Evolutionary conservation across 2,888 invertebrate genomes (phyloP).

Genomic region (Tillus elongatus): DNA sequence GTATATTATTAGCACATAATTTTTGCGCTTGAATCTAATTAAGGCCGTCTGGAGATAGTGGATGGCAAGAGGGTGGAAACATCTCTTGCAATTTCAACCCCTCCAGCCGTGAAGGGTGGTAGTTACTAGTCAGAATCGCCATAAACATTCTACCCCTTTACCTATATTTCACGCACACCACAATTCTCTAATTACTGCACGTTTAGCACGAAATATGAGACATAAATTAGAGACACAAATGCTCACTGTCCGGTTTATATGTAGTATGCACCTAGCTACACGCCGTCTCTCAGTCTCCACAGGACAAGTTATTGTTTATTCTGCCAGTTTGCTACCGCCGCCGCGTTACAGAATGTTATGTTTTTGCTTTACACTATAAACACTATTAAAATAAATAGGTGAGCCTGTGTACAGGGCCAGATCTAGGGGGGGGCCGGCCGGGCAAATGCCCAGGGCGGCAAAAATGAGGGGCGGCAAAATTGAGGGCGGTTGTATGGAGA

Average conservation of each 20-base stretch:
- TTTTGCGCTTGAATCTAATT: slow-evolving; percentile 18
- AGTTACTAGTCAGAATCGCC: slow-evolving; percentile 1
- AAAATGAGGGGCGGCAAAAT: no score
- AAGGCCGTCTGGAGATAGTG: slow-evolving; percentile 10
- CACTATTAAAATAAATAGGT: no score
- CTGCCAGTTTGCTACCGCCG: no score
- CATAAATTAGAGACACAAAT: slow-evolving; percentile 41
- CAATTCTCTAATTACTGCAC: slow-evolving; percentile 44
- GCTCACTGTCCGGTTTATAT: slow-evolving; percentile 39
- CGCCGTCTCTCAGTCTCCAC: no score
- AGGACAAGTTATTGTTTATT: no score
- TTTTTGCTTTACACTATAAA: no score
- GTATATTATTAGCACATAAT: slow-evolving; percentile 18
- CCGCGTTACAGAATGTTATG: no score
- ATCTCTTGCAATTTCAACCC: no score
- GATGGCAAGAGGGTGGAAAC: background rate
- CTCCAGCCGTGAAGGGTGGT: background rate
- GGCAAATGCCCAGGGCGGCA: no score
- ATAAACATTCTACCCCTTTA: slow-evolving; percentile 24
- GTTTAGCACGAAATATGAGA: slow-evolving; percentile 43
- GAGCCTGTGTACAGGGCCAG: no score
- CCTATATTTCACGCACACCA: slow-evolving; percentile 42
- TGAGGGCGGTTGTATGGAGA: no score
- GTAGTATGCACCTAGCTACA: background rate
- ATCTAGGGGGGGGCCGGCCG: no score